A percentile compares a stretch with the other conserved stretches of the same genome.
phyloP scores from a whole-genome alignment of 2,113 vertebrate genomes.

The Lepus americanus region DNA sequence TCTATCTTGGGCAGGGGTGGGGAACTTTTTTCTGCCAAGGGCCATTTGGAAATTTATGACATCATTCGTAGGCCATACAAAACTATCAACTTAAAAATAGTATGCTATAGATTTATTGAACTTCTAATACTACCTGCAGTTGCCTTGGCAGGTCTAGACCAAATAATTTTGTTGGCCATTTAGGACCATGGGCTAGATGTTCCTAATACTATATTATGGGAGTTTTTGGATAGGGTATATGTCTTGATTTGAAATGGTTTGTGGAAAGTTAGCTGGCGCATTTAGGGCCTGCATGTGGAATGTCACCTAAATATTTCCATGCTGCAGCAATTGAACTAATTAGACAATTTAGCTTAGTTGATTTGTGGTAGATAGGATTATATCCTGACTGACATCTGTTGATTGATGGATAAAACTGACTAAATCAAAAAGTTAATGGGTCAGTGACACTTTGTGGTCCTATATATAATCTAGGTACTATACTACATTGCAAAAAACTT shows the following conservation, averaged over 20 bases:
- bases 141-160: too few species aligned
- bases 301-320: conserved; percentile 1
- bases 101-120: too few species aligned
- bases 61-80: too few species aligned
- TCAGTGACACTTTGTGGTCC: neutral
- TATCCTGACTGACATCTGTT: neutral
- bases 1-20: neutral
- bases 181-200: too few species aligned
- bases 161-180: too few species aligned
- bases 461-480: neutral
- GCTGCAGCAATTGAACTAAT: neutral
- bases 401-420: neutral
- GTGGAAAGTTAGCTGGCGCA: neutral
- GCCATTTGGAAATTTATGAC: too few species aligned
- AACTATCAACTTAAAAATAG: too few species aligned
- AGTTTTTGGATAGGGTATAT: neutral
- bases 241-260: neutral
- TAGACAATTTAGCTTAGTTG: neutral
- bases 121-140: too few species aligned
- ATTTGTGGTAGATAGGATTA: neutral
- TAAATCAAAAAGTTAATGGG: neutral
- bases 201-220: too few species aligned
- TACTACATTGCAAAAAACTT: conserved; percentile 7
- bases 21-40: too few species aligned
- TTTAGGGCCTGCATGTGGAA: neutral